These are phyloP conservation scores for Bombycilla garrulus DNA, from an alignment of 2,113 vertebrate species.

Conservation along the genomic window DNA sequence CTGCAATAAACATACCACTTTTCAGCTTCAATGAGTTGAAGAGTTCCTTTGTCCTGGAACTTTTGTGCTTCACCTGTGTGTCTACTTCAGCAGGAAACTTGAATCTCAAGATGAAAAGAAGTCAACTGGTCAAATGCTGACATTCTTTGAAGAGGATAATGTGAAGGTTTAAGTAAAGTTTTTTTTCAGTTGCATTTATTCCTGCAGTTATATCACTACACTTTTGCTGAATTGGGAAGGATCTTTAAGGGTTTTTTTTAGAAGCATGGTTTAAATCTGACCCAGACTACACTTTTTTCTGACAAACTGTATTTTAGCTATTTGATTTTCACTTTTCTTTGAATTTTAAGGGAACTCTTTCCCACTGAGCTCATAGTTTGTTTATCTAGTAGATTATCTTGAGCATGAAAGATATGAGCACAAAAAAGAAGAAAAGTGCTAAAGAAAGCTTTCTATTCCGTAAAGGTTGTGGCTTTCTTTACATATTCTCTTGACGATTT, in stretches of 20 bases:
- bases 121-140: background rate
- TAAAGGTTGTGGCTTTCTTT: background rate
- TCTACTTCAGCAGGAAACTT: background rate
- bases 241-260: background rate
- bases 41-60: too few species aligned
- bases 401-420: background rate
- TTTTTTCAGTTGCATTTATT: background rate
- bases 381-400: background rate
- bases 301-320: conserved; percentile 1
- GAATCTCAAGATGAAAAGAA: background rate
- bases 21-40: too few species aligned
- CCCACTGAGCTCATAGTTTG: background rate
- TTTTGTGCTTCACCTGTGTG: too few species aligned
- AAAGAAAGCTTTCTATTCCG: background rate
- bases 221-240: background rate
- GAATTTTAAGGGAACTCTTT: background rate
- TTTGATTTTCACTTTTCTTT: background rate
- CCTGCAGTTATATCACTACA: background rate
- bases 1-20: too few species aligned
- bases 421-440: background rate
- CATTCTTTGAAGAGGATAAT: background rate
- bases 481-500: background rate
- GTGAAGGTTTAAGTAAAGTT: background rate
- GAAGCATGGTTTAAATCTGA: background rate
- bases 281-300: background rate